Base-by-base conservation (phyloP, 2,888 invertebrate genomes). In the Seira sanloemensis region DNA sequence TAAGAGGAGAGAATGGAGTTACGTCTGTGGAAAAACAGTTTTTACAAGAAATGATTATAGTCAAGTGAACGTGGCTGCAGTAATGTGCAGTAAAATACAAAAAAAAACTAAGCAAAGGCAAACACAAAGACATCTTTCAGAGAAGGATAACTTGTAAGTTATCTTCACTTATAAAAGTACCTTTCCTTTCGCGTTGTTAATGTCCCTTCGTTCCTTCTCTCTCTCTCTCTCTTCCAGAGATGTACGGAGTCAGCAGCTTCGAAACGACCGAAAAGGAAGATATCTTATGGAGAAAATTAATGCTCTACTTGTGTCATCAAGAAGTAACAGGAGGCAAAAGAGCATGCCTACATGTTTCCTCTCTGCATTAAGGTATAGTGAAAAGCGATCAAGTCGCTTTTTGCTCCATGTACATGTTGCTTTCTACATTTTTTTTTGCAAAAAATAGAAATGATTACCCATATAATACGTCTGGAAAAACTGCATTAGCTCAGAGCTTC, bases 301-400 rank as follows among this genome's bases (percentile, higher is more conserved):
- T 80, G 80, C 80, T 58, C 67, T 16, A 74, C 58, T 68, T 69
- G 80, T 74, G 80, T 80, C 80, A 80, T 80, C 80, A 80, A 23
- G 80, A 79, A 37, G 27, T 24, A 65, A 65, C 25, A 24, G 62
- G 58, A 62, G 62, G 23, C 50, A 54, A 72, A 37, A 54, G 72
- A 21, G 23, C 16, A 37, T n/a, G 68, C 54, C 9, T 66, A 21
- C 58, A 67, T n/a, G 26, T 18, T 67, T 46, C 27, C 21, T 75
- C 65, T 58, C 73, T 23, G 7, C 50, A n/a, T 37, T 37, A 9
- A 37, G 37, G 37, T 37, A 37, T 9, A 37, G n/a, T 37, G 7
- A 12, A 9, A 37, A 37, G 12, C 37, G 37, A 37, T 37, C 37
- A 37, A 37, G 37, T 37, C 5, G 37, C 12, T n/a, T n/a, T n/a